Conservation (phyloP, 2,113 vertebrate genomes). For the Prietella phreatophila region DNA sequence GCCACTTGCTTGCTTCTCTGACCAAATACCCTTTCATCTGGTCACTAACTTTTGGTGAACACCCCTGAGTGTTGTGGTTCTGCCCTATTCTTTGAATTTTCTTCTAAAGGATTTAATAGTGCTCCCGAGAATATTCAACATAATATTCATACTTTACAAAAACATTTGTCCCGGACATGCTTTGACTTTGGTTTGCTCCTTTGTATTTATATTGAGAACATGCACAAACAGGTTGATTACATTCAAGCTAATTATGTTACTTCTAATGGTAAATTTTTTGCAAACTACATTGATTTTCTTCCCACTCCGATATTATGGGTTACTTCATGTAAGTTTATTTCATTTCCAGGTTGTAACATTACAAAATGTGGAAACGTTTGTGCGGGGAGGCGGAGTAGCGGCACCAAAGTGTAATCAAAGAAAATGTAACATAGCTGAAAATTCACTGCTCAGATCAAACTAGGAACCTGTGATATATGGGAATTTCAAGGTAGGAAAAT, state of each 20-base stretch:
- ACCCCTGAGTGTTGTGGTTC: background rate
- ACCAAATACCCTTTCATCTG: background rate
- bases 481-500: slow-evolving; percentile 72
- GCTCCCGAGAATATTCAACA: background rate
- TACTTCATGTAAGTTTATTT: background rate
- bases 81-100: background rate
- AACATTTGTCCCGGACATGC: background rate
- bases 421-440: slow-evolving; percentile 19
- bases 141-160: background rate
- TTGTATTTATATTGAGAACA: background rate
- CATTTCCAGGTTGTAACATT: background rate
- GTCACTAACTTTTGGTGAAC: background rate
- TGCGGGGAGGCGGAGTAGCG: too few relatives aligned
- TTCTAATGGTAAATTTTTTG: background rate
- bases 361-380: background rate
- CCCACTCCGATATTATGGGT: background rate
- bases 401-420: background rate
- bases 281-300: background rate
- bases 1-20: background rate
- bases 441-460: slow-evolving; percentile 74
- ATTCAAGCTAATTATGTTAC: background rate
- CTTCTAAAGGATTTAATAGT: background rate
- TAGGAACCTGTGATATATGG: slow-evolving; percentile 74
- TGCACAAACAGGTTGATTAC: background rate
- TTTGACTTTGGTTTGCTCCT: background rate